A percentile compares a stretch with the other conserved stretches of the same genome.
Evolutionary conservation across 2,888 invertebrate species (phyloP).

Genomic region (Chelonus formosanus): DNA sequence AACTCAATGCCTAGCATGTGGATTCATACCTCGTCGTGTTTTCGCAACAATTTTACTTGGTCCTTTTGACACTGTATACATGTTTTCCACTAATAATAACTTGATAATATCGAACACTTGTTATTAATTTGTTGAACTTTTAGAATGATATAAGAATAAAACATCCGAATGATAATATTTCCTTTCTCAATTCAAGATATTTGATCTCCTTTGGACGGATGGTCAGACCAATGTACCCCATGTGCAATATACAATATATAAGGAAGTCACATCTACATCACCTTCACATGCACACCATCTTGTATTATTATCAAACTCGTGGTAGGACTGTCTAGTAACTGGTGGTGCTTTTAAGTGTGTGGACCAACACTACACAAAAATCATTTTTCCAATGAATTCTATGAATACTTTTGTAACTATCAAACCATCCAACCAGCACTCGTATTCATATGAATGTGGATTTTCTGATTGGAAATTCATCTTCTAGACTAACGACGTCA

Average conservation of each 20-base stretch:
- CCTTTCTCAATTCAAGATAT: neutral
- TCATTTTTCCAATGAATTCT: no score
- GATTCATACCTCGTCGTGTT: constrained; percentile 76
- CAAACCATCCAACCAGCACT: no score
- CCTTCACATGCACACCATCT: neutral
- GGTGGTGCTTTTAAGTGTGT: no score
- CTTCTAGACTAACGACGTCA: no score
- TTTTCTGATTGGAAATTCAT: no score
- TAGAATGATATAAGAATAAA: constrained; percentile 21
- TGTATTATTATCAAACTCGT: constrained; percentile 1
- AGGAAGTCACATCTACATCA: neutral
- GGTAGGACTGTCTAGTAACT: neutral
- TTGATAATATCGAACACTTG: constrained; percentile 29
- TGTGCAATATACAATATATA: constrained; percentile 13
- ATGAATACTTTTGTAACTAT: no score
- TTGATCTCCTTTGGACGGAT: constrained; percentile 3
- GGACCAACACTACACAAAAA: no score
- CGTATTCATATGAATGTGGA: no score
- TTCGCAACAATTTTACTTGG: constrained; percentile 90
- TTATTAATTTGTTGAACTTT: constrained; percentile 38
- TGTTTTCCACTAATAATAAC: constrained; percentile 61
- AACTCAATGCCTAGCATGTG: constrained; percentile 9
- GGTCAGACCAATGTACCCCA: constrained; percentile 11
- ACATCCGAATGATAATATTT: constrained; percentile 16
- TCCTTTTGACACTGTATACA: constrained; percentile 89